Base-by-base conservation (phyloP, 2,888 invertebrate genomes). In the Ophion obscuratus region DNA sequence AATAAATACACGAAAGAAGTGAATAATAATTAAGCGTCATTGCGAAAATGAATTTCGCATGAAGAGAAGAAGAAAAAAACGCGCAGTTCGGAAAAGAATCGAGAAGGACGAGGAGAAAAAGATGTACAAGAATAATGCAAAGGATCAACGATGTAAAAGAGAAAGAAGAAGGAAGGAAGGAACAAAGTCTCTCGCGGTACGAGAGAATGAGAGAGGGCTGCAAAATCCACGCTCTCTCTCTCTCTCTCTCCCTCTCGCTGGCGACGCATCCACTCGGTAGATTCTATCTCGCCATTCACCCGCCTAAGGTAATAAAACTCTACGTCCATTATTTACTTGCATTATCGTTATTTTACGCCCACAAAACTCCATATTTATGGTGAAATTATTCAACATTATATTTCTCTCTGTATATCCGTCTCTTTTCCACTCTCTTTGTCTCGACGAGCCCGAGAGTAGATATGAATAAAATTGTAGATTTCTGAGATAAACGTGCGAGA, bases 291-390 rank as follows among this genome's bases (percentile, higher is more conserved):
- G 91, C 92, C 92, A 92, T 93, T 93, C 92, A 92, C 90, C 92
- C 92, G 93, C 90, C 92, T 92, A 90, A 86, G 93, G 92, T 92
- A 92, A 93, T 93, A 93, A 93, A 93, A 93, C 92, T 93, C 91
- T 90, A 90, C 91, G 91, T 92, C 93, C 93, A 93, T 93, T 93
- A 93, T 93, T 93, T 93, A 93, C 93, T 93, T 92, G 93, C 93
- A 93, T 93, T 93, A 93, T 93, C 93, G 93, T 93, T 93, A 93
- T 92, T 93, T 93, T 92, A 92, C 93, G 92, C 93, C 93, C 92
- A 93, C 93, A 90, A 90, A 91, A 89, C 90, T 90, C 88, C 91
- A 92, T 93, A 92, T 93, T 93, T 93, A 93, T 93, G 93, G 92
- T 91, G 92, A 91, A 92, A 93, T 93, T 93, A 93, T 93, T 93